Percentiles rank a stretch among this genome's conserved stretches.
phyloP scores from a whole-genome alignment of 2,888 invertebrate genomes.

The Chalcis sispes region DNA sequence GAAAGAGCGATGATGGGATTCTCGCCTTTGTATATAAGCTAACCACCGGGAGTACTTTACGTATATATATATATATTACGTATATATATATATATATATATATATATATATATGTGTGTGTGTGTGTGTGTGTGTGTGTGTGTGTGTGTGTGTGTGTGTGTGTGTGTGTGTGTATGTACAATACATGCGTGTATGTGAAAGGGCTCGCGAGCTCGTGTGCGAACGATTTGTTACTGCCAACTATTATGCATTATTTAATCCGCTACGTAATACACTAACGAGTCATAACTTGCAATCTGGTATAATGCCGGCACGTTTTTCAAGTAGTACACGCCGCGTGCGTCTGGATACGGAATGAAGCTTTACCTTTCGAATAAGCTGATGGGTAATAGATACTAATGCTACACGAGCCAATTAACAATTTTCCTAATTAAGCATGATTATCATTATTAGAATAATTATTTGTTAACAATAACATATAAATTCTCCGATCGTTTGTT shows the following conservation, averaged over 20 bases:
- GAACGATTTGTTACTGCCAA: conserved; percentile 54
- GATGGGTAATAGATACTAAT: conserved; percentile 12
- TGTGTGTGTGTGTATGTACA: neutral
- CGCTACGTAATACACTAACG: conserved; percentile 55
- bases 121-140: neutral
- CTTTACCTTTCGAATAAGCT: neutral
- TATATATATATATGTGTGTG: neutral
- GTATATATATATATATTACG: too few species aligned
- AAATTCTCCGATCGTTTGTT: too few species aligned
- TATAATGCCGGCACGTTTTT: conserved; percentile 5
- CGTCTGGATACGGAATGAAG: neutral
- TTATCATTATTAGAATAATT: too few species aligned
- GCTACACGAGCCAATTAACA: neutral
- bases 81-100: too few species aligned
- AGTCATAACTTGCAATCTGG: conserved; percentile 54
- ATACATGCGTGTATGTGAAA: neutral
- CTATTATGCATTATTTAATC: conserved; percentile 56
- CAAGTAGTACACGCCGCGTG: neutral
- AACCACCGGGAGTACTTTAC: neutral
- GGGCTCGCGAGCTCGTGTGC: neutral
- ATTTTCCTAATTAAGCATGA: neutral
- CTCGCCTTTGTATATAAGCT: neutral
- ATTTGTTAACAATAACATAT: too few species aligned
- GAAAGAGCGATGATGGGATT: conserved; percentile 2
- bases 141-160: too few species aligned